Evolutionary conservation across 2,888 invertebrate genomes (phyloP).

Genomic region (Hyppa rectilinea): DNA sequence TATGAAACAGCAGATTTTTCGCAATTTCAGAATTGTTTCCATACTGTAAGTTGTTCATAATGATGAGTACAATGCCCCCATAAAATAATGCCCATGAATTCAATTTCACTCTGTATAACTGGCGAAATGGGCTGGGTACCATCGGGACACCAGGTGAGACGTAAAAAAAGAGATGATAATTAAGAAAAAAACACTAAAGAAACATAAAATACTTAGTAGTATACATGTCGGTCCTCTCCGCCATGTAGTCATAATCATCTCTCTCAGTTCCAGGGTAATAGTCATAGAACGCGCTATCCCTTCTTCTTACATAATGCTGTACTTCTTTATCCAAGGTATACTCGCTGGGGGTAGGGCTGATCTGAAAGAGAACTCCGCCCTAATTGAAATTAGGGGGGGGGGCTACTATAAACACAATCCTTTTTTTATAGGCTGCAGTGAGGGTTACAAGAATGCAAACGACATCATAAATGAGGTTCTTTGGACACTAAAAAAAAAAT

Average conservation of each 20-base stretch:
- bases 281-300: slow-evolving; percentile 65
- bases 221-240: slow-evolving; percentile 74
- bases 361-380: slow-evolving; percentile 54
- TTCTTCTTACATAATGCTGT: slow-evolving; percentile 66
- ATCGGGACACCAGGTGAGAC: too few relatives aligned
- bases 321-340: slow-evolving; percentile 67
- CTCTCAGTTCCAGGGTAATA: slow-evolving; percentile 80
- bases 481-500: too few relatives aligned
- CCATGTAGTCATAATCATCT: slow-evolving; percentile 73
- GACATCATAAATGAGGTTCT: not conserved
- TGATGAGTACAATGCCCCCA: too few relatives aligned
- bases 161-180: not conserved
- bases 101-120: too few relatives aligned
- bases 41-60: too few relatives aligned
- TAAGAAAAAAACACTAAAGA: not conserved
- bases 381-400: too few relatives aligned
- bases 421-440: too few relatives aligned
- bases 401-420: not conserved
- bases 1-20: too few relatives aligned
- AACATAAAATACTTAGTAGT: slow-evolving; percentile 74
- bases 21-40: too few relatives aligned
- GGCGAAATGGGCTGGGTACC: too few relatives aligned
- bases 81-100: too few relatives aligned
- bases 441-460: not conserved
- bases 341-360: slow-evolving; percentile 62